Evolutionary conservation across 2,797 vertebrate genomes (phyloP).

Genomic region (Pantherophis alleghaniensis): DNA sequence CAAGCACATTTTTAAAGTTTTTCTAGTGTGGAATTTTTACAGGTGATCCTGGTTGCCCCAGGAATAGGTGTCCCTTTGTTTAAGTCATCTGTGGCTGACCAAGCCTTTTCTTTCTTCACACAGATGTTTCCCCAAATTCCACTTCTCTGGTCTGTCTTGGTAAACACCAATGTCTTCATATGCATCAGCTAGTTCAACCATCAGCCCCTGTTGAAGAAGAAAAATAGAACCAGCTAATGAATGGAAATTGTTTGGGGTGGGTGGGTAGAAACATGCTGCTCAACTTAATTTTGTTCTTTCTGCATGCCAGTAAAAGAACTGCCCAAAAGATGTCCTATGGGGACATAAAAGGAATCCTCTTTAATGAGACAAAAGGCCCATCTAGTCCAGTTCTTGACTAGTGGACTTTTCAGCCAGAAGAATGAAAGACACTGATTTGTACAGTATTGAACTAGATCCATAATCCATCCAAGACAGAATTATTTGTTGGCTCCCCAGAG

Average conservation of each 20-base stretch:
- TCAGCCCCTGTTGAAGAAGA: slow-evolving; percentile 67
- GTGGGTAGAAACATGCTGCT: background rate
- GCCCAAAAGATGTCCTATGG: background rate
- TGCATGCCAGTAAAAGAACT: background rate
- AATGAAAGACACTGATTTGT: background rate
- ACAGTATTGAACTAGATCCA: background rate
- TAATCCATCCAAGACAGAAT: background rate
- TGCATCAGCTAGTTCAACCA: slow-evolving; percentile 75
- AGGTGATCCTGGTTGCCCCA: background rate
- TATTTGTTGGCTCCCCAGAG: background rate
- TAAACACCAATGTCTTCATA: slow-evolving; percentile 79
- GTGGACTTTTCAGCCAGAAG: background rate
- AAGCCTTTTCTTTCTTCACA: slow-evolving; percentile 70
- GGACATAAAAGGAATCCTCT: background rate
- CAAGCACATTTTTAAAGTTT: background rate
- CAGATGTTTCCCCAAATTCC: slow-evolving; percentile 75
- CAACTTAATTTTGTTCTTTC: background rate
- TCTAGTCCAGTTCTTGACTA: background rate
- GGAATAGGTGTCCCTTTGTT: rapidly evolving
- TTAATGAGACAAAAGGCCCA: background rate
- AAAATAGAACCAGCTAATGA: rapidly evolving
- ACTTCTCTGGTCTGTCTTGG: slow-evolving; percentile 73
- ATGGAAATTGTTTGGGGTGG: background rate
- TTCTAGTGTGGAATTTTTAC: background rate
- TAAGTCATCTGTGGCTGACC: background rate